These are phyloP conservation scores for Sebastes nivosus DNA, from an alignment of 2,797 vertebrate genomes.

Conservation along the genomic window DNA sequence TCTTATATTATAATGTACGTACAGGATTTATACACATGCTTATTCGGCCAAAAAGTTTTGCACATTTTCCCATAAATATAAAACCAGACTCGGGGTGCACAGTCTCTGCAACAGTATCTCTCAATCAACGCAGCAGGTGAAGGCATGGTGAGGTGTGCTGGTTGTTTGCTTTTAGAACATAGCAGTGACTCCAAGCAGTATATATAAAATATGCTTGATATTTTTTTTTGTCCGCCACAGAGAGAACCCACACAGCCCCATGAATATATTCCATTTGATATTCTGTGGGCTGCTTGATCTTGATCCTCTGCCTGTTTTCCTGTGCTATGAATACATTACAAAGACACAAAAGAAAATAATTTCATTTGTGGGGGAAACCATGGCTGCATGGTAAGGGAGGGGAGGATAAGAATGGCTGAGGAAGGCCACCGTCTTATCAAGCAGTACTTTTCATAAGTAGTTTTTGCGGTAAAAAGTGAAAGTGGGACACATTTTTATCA, in stretches of 20 bases:
- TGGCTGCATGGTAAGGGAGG: slow-evolving; percentile 7
- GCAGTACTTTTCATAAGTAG: slow-evolving; percentile 53
- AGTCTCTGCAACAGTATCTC: not conserved
- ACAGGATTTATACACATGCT: not conserved
- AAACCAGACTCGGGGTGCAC: not conserved
- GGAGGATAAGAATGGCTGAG: slow-evolving; percentile 45
- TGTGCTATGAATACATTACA: slow-evolving; percentile 76
- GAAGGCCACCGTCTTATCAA: slow-evolving; percentile 51
- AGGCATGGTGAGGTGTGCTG: not conserved
- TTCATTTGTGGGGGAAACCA: slow-evolving; percentile 51
- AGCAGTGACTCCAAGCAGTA: not conserved
- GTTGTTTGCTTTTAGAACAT: slow-evolving; percentile 9
- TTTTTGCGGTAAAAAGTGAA: slow-evolving; percentile 35
- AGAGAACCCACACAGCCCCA: slow-evolving; percentile 48
- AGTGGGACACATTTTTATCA: slow-evolving; percentile 66
- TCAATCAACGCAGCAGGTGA: not conserved
- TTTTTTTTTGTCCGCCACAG: slow-evolving; percentile 33
- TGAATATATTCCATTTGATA: slow-evolving; percentile 81
- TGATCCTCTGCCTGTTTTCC: slow-evolving; percentile 68
- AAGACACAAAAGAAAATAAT: slow-evolving; percentile 67
- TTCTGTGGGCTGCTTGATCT: slow-evolving; percentile 68
- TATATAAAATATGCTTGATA: slow-evolving; percentile 51
- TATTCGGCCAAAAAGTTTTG: not conserved
- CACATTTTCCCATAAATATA: not conserved
- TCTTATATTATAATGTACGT: not conserved